Conservation (phyloP, 2,888 invertebrate species). For the Isoperla grammatica region DNA sequence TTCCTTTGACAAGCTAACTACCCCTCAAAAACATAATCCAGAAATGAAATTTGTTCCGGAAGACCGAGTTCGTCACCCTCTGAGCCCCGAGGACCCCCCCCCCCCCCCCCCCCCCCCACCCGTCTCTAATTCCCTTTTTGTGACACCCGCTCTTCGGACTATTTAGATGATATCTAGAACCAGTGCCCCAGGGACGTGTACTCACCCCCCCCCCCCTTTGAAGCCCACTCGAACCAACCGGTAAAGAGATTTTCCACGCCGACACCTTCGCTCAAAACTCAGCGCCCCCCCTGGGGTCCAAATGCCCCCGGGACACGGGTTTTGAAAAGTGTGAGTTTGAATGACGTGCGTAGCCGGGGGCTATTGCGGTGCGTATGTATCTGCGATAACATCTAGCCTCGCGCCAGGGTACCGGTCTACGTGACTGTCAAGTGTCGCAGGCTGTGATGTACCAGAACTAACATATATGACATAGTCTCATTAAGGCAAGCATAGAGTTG, state of each 20-base stretch:
- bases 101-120: not conserved
- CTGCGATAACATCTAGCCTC: too few species aligned
- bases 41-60: constrained; percentile 14
- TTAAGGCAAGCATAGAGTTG: too few species aligned
- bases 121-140: constrained; percentile 14
- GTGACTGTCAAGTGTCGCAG: too few species aligned
- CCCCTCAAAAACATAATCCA: constrained; percentile 13
- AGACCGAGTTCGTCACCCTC: not conserved
- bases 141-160: constrained; percentile 5
- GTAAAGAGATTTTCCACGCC: constrained; percentile 12
- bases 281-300: not conserved
- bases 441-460: too few species aligned
- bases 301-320: not conserved
- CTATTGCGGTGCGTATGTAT: too few species aligned
- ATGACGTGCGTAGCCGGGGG: too few species aligned
- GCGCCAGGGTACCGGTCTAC: too few species aligned
- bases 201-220: not conserved
- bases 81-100: not conserved
- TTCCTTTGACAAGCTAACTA: too few species aligned
- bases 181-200: not conserved
- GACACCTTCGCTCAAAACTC: constrained; percentile 6
- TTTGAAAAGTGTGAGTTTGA: too few species aligned
- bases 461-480: too few species aligned
- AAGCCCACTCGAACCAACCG: not conserved
- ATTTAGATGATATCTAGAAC: constrained; percentile 3